These are phyloP conservation scores for Chloroceryle aenea DNA, from an alignment of 2,113 vertebrate genomes.

Conservation along the genomic window DNA sequence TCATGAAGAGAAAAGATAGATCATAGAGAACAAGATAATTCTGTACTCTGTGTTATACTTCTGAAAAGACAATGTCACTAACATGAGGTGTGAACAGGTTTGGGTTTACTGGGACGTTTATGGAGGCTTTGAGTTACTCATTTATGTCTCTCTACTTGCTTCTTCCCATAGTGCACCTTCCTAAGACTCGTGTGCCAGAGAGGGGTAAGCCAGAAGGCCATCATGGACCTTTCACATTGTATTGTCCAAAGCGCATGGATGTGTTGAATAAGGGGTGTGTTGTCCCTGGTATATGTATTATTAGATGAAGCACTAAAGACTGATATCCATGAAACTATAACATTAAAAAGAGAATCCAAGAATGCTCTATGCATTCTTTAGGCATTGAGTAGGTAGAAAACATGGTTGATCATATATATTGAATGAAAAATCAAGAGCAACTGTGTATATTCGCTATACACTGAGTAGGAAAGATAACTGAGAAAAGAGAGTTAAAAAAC, in stretches of 20 bases:
- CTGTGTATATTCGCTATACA: rapidly evolving
- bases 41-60: background rate
- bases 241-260: background rate
- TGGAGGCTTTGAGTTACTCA: background rate
- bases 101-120: background rate
- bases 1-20: background rate
- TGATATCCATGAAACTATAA: background rate
- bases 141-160: background rate
- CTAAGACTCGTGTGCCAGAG: background rate
- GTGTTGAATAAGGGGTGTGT: background rate
- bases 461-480: background rate
- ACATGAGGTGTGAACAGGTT: background rate
- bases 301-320: background rate
- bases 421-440: background rate
- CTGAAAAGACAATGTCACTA: background rate
- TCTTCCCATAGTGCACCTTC: background rate
- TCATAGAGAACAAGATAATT: background rate
- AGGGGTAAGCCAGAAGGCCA: background rate
- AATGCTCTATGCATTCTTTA: background rate
- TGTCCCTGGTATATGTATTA: background rate
- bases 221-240: background rate
- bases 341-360: background rate
- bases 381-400: background rate
- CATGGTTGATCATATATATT: background rate
- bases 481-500: conserved; percentile 11